Evolutionary conservation across 2,113 vertebrate genomes (phyloP).

Genomic region (Garra rufa): DNA sequence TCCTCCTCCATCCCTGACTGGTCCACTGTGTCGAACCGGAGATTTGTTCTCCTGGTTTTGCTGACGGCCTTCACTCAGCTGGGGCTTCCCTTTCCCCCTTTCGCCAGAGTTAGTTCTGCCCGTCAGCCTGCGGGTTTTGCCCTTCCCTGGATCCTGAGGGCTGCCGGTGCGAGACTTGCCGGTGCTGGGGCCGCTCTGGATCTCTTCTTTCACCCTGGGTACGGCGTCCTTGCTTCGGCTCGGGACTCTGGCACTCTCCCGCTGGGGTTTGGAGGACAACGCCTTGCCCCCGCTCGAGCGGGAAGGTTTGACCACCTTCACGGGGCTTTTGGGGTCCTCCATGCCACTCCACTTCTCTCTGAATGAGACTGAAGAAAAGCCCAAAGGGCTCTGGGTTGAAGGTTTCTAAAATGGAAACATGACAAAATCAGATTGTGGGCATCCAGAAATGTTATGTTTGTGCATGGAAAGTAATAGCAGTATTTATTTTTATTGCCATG

Average conservation of each 20-base stretch:
- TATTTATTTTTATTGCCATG: too few species aligned
- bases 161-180: conserved; percentile 72
- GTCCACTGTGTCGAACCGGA: conserved; percentile 23
- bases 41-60: conserved; percentile 43
- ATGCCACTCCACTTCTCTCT: conserved; percentile 74
- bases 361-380: conserved; percentile 63
- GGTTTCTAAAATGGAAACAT: conserved; percentile 51
- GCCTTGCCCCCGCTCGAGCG: conserved; percentile 80
- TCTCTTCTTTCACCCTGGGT: conserved; percentile 78
- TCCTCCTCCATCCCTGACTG: background rate
- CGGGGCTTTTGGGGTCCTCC: conserved; percentile 86
- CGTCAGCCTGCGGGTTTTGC: conserved; percentile 78
- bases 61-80: conserved; percentile 9
- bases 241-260: conserved; percentile 75
- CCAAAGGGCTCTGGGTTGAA: conserved; percentile 55
- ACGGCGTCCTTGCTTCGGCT: conserved; percentile 78
- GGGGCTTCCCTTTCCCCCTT: conserved; percentile 57
- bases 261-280: conserved; percentile 68
- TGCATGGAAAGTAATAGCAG: too few species aligned
- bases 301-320: conserved; percentile 82
- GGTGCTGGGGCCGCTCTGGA: conserved; percentile 68
- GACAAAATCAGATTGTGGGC: conserved; percentile 50
- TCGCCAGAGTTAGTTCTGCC: conserved; percentile 74
- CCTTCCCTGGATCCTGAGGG: conserved; percentile 80
- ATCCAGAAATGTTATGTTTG: background rate